Base-by-base conservation (phyloP, 1,140 invertebrate species). In the Sinella curviseta region DNA sequence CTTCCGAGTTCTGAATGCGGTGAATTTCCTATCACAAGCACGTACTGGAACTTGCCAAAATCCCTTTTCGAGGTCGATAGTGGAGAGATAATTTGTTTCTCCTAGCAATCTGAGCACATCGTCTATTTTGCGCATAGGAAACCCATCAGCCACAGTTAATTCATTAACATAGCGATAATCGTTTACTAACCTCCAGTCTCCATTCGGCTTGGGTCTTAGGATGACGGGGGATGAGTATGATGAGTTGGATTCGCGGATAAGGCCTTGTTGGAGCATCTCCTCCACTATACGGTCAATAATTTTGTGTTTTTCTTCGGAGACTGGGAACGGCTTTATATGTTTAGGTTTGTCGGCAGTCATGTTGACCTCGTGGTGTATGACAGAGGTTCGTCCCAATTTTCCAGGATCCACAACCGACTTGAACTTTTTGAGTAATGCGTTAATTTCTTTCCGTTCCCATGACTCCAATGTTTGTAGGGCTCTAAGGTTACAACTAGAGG, bases 1-100 rank as follows among this genome's bases (percentile, higher is more conserved):
- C 4, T 86, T 84, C 0, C 85, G 85, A 0, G 86, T 85, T 8
- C 85, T 84, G 74, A 89, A 89, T 0, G 87, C 88, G 0, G 89
- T 90, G 35, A n/a, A n/a, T n/a, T 86, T 86, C 31, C 85, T 82
- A 31, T 80, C 80, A 31, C 81, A 85, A 0, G 20, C 77, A 0
- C 80, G 81, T 30, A 84, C 67, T 12, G 57, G 76, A 28, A 85
- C 84, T 77, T 85, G 85, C 82, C 82, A 85, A 81, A 84, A 86
- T 2, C 81, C 84, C 20, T 80, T 77, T 36, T 81, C 81, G 30
- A 8, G 24, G 60, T 67, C 60, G n/a, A 30, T 67, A n/a, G 60
- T 67, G 8, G n/a, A 26, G 4, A 67, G 24, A 67, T 67, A 67
- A 12, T 67, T 67, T 8, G 30, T 14, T 14, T 67, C 24, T 8